Conservation (phyloP, 2,113 vertebrate genomes). For the Perca flavescens region DNA sequence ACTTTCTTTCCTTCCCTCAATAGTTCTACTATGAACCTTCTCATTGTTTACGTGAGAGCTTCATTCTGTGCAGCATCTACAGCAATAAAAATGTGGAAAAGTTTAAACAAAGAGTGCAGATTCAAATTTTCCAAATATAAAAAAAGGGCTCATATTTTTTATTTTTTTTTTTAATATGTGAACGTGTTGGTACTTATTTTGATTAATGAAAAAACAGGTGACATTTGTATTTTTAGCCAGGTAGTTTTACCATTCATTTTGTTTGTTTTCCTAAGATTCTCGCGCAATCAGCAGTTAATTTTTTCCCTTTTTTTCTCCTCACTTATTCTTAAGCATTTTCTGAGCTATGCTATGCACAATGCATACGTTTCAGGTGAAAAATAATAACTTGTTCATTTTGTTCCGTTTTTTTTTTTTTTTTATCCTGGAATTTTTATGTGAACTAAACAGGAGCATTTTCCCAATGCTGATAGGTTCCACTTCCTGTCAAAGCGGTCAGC, state of each 20-base stretch:
- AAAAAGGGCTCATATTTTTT: background rate
- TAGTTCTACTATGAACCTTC: background rate
- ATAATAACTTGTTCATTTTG: background rate
- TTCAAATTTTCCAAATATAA: background rate
- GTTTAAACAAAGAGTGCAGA: background rate
- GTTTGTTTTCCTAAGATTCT: background rate
- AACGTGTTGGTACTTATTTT: background rate
- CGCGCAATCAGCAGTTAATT: background rate
- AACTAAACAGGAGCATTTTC: background rate
- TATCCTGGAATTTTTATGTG: too few relatives aligned
- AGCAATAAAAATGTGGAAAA: background rate
- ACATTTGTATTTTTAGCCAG: background rate
- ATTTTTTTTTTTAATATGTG: background rate
- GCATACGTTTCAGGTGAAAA: background rate
- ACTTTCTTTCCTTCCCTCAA: background rate
- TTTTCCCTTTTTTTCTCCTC: too few relatives aligned
- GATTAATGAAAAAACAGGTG: background rate
- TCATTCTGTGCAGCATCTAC: background rate
- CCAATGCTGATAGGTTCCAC: background rate
- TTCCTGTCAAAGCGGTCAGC: background rate
- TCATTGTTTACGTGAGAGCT: background rate
- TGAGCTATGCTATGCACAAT: background rate
- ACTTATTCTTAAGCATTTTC: background rate
- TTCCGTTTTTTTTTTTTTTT: background rate
- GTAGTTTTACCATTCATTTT: background rate